Evolutionary conservation across 2,113 vertebrate species (phyloP), one percentile per base, ranked within the genome.

Genomic region (Reinhardtius hippoglossoides): DNA sequence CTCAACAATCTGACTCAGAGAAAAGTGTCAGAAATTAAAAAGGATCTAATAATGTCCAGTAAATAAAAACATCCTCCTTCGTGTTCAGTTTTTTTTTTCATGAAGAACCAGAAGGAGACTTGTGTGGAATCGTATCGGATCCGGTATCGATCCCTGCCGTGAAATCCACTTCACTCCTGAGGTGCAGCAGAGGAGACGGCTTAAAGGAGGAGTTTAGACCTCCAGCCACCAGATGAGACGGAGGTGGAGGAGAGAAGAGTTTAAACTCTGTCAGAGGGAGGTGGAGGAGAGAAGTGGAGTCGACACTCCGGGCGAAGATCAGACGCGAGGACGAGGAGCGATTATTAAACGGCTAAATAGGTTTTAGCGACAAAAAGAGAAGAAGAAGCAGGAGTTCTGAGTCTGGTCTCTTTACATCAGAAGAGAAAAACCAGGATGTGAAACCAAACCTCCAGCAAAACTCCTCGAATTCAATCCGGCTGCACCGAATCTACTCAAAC

Each of bases 121-220:
- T 9, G 35, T 37, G 35, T 37, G 35, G 35, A 37, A 10, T 42
- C 40, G 44, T 1, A 4, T 58, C 62, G 56, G 81, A 82, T 80
- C 76, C 35, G 0, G 14, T 69, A 82, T 85, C n/a, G 40, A 42
- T 13, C 1, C 2, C 40, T 13, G 10, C 40, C 40, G 12, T 13
- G 40, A 42, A 42, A 65, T 44, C 77, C 59, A 80, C 71, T 63
- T 72, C 71, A 61, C 63, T 79, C 40, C 40, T 42, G 40, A 42
- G 13, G 40, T 3, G 10, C 2, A 42, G 72, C 58, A 12, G 66
- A 77, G 72, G 67, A 82, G 35, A 37, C 35, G 35, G 35, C 8
- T 68, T 57, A 70, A 63, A 70, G 64, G 60, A 71, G 71, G 57
- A 56, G 66, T 76, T 69, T 48, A 74, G 24, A 26, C 26, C 73